Percentiles rank a stretch among this genome's conserved stretches.
Conservation (phyloP, 2,888 invertebrate species). For the Tenthredo livida region DNA sequence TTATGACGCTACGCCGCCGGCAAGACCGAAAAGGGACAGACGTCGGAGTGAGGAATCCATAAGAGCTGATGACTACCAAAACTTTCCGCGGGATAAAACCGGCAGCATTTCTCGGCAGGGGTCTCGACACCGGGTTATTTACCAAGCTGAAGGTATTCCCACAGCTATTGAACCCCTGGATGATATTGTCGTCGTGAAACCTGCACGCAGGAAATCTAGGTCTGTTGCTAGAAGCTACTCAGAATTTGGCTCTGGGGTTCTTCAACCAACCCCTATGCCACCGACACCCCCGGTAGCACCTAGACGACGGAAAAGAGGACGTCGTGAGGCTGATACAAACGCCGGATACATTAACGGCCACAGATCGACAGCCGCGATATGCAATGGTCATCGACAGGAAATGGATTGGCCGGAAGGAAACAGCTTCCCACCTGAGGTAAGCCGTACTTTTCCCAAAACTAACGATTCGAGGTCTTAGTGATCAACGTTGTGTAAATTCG, state of each 20-base stretch:
- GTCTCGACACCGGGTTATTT: conserved; percentile 71
- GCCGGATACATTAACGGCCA: conserved; percentile 48
- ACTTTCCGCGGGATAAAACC: conserved; percentile 51
- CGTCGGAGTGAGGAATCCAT: conserved; percentile 49
- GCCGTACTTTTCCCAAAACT: not conserved
- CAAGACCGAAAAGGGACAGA: conserved; percentile 47
- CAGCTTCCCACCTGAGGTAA: conserved; percentile 33
- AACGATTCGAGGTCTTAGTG: not conserved
- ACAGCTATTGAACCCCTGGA: conserved; percentile 69
- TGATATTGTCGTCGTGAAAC: conserved; percentile 74
- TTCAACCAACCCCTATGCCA: conserved; percentile 61
- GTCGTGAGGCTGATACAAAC: conserved; percentile 30
- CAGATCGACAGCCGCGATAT: conserved; percentile 57
- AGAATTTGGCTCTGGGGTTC: conserved; percentile 54
- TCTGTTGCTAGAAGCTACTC: conserved; percentile 70
- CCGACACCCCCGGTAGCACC: conserved; percentile 66
- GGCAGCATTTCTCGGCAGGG: conserved; percentile 57
- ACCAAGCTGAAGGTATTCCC: conserved; percentile 67
- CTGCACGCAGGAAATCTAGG: conserved; percentile 72
- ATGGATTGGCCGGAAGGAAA: conserved; percentile 18
- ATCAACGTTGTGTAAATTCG: not conserved
- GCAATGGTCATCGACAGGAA: conserved; percentile 63
- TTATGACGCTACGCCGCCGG: conserved; percentile 57
- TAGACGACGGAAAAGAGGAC: conserved; percentile 65
- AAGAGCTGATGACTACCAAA: conserved; percentile 35